Conservation (phyloP, 2,888 invertebrate genomes). For the Prosopocoilus inquinatus region DNA sequence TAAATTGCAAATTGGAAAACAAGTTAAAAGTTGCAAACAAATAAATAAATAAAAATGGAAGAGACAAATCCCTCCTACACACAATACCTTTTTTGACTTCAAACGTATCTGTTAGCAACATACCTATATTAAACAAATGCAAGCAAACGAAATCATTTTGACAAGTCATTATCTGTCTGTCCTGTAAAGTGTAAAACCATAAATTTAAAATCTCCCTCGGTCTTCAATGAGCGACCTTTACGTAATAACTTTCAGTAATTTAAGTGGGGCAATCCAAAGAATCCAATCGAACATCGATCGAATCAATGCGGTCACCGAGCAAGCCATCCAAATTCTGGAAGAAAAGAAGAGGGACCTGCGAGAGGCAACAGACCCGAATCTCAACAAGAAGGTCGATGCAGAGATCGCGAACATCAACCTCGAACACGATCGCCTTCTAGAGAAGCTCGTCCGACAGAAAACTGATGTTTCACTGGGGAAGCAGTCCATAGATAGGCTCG, state of each 20-base stretch:
- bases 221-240: neutral
- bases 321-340: slow-evolving; percentile 24
- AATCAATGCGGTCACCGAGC: slow-evolving; percentile 18
- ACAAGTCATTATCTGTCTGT: too few species aligned
- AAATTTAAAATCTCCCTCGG: neutral
- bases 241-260: slow-evolving; percentile 7
- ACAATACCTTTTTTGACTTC: slow-evolving; percentile 33
- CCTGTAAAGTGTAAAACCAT: too few species aligned
- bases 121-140: too few species aligned
- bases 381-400: slow-evolving; percentile 9
- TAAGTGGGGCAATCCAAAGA: slow-evolving; percentile 16
- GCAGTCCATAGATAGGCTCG: slow-evolving; percentile 23
- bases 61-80: too few species aligned
- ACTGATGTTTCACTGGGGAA: slow-evolving; percentile 18
- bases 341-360: slow-evolving; percentile 23
- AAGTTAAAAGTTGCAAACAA: too few species aligned
- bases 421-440: slow-evolving; percentile 19
- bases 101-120: too few species aligned
- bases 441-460: slow-evolving; percentile 16
- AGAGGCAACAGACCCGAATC: slow-evolving; percentile 15
- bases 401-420: slow-evolving; percentile 16
- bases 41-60: too few species aligned
- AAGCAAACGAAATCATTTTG: too few species aligned
- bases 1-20: too few species aligned
- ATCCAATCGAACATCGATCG: slow-evolving; percentile 22